Evolutionary conservation across 2,888 invertebrate genomes (phyloP).

Genomic region (Xylota segnis): DNA sequence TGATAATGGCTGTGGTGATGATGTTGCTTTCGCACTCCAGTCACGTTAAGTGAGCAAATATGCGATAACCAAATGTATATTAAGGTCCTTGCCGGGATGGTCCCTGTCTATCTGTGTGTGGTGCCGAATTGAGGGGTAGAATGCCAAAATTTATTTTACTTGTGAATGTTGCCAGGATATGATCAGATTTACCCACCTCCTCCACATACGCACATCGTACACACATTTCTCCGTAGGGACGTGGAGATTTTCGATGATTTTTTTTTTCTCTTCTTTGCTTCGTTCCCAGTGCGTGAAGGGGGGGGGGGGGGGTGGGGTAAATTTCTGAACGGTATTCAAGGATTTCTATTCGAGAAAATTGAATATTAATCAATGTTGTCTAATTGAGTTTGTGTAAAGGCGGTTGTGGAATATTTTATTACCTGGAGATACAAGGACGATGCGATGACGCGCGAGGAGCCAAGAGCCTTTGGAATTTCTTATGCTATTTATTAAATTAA

Average conservation of each 20-base stretch:
- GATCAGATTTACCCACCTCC: conserved; percentile 69
- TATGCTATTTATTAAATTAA: conserved; percentile 67
- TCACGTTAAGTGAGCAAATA: conserved; percentile 74
- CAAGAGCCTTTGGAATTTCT: conserved; percentile 22
- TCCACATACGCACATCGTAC: conserved; percentile 35
- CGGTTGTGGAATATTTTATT: conserved; percentile 64
- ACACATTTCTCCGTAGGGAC: conserved; percentile 36
- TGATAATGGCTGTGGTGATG: conserved; percentile 62
- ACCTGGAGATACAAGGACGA: conserved; percentile 33
- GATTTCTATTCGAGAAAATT: conserved; percentile 62
- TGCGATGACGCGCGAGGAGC: neutral
- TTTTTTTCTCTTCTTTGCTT: neutral
- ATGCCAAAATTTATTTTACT: conserved; percentile 73
- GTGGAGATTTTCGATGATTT: conserved; percentile 68
- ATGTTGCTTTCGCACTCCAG: conserved; percentile 67
- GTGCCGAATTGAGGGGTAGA: conserved; percentile 17
- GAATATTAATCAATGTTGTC: conserved; percentile 70
- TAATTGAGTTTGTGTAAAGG: conserved; percentile 70
- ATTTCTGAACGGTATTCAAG: conserved; percentile 35
- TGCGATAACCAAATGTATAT: conserved; percentile 71
- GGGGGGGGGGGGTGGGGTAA: neutral
- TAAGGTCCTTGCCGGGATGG: conserved; percentile 31
- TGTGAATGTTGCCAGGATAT: conserved; percentile 61
- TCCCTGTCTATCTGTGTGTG: neutral
- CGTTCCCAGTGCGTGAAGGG: conserved; percentile 23